Evolutionary conservation across 2,888 invertebrate genomes (phyloP).

Genomic region (Craniophora ligustri): DNA sequence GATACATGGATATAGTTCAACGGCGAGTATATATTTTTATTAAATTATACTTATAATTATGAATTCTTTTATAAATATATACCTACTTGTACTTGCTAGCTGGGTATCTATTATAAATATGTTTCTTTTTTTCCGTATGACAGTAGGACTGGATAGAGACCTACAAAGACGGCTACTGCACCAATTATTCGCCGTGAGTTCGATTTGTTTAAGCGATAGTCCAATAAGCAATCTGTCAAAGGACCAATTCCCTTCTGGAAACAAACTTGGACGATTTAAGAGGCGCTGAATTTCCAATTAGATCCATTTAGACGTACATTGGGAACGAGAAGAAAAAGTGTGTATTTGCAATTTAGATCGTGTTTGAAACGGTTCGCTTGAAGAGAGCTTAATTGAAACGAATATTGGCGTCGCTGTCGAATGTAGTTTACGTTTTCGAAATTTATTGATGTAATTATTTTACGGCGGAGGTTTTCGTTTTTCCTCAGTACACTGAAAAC

Average conservation of each 20-base stretch:
- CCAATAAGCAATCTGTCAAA: conserved; percentile 43
- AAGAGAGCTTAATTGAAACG: conserved; percentile 80
- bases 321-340: conserved; percentile 66
- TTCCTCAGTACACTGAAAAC: no score
- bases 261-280: conserved; percentile 56
- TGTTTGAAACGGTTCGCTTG: conserved; percentile 68
- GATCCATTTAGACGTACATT: conserved; percentile 68
- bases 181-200: no score
- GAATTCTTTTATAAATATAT: no score
- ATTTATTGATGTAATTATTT: conserved; percentile 41
- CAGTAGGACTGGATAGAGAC: no score
- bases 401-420: conserved; percentile 61
- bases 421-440: conserved; percentile 36
- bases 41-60: no score
- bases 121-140: no score
- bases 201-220: conserved; percentile 21
- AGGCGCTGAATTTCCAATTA: conserved; percentile 75
- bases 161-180: no score
- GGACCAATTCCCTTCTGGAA: conserved; percentile 46
- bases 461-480: not conserved
- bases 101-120: no score
- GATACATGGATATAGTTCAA: no score
- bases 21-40: no score
- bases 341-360: conserved; percentile 80
- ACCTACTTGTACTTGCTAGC: no score